Evolutionary conservation across 2,113 vertebrate species (phyloP).

Genomic region (Cochlearius cochlearius): DNA sequence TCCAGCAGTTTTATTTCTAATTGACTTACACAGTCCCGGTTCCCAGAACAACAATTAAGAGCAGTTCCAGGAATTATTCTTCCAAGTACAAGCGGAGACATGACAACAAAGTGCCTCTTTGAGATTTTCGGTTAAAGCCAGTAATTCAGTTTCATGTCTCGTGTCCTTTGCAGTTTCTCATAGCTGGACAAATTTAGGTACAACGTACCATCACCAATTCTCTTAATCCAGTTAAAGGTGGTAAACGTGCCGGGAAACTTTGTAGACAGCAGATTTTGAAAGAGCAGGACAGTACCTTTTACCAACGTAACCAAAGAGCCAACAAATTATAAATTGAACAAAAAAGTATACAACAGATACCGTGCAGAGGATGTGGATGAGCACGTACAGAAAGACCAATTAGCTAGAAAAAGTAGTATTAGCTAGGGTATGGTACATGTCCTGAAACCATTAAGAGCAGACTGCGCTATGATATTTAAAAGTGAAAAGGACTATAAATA

Average conservation of each 20-base stretch:
- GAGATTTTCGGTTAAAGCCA: not conserved
- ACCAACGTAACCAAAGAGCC: not conserved
- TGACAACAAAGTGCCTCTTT: not conserved
- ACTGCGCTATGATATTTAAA: not conserved
- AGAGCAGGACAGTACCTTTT: not conserved
- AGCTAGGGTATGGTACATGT: not conserved
- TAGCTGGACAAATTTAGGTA: not conserved
- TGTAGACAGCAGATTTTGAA: not conserved
- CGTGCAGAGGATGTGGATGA: not conserved
- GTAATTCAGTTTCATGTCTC: not conserved
- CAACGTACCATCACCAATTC: not conserved
- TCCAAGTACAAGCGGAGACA: not conserved
- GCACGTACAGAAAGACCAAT: not conserved
- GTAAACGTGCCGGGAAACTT: not conserved
- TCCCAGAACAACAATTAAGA: not conserved
- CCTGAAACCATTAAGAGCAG: not conserved
- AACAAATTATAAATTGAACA: rapidly evolving
- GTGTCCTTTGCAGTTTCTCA: not conserved
- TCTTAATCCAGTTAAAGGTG: not conserved
- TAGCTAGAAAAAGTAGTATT: not conserved
- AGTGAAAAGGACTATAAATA: not conserved
- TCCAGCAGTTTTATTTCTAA: not conserved
- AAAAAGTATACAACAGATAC: not conserved
- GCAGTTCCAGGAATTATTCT: not conserved
- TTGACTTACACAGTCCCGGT: not conserved